Percentiles rank a stretch among this genome's conserved stretches.
phyloP scores from a whole-genome alignment of 2,113 vertebrate genomes.

The Tragelaphus buxtoni region DNA sequence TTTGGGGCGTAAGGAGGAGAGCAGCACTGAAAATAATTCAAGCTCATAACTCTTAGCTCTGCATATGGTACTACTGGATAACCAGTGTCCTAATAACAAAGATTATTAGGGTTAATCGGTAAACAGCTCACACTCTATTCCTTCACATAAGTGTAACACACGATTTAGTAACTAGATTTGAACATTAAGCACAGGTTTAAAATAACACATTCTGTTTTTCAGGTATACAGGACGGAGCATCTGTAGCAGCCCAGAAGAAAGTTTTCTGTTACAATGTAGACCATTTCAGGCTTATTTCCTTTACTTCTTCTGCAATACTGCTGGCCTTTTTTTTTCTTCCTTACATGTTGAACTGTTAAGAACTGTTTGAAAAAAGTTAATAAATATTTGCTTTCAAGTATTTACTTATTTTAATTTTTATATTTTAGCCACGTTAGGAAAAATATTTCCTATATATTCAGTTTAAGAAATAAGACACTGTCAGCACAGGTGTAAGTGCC shows the following conservation, averaged over 20 bases:
- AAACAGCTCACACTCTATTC: background rate
- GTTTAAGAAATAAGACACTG: background rate
- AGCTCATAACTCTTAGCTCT: background rate
- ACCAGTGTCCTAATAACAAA: background rate
- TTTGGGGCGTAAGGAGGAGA: background rate
- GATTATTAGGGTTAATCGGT: background rate
- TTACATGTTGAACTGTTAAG: conserved; percentile 17
- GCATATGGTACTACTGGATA: background rate
- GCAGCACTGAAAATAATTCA: background rate
- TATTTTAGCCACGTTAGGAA: background rate
- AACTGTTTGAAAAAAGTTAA: conserved; percentile 29
- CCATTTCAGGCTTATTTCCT: background rate
- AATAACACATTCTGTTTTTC: conserved; percentile 50
- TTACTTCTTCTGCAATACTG: conserved; percentile 18
- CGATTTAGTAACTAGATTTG: background rate
- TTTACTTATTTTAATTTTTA: conserved; percentile 20
- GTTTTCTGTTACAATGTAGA: conserved; percentile 1
- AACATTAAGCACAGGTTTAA: background rate
- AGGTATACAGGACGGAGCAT: background rate
- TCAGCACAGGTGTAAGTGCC: background rate
- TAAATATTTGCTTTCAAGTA: conserved; percentile 54
- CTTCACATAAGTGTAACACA: background rate
- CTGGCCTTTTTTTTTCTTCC: background rate
- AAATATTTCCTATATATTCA: background rate
- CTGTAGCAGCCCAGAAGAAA: conserved; percentile 10